A percentile compares a stretch with the other conserved stretches of the same genome.
Conservation (phyloP, 2,113 vertebrate genomes). For the Hassar affinis region DNA sequence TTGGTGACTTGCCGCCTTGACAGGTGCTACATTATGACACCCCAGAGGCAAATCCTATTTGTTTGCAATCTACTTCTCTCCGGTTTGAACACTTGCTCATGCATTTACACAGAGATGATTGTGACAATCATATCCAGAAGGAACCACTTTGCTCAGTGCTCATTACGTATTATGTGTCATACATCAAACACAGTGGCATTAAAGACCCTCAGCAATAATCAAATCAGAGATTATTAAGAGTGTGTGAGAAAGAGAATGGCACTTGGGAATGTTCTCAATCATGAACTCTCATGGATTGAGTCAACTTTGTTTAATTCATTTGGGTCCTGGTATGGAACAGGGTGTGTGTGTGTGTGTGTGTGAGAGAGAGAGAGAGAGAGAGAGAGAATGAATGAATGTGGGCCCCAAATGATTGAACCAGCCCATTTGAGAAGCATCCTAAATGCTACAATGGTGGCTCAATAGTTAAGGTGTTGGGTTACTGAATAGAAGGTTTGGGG, state of each 20-base stretch:
- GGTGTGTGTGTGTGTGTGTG: no score
- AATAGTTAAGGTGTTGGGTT: no score
- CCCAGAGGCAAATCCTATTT: not conserved
- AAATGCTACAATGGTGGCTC: not conserved
- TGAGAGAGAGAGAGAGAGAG: not conserved
- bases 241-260: not conserved
- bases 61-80: slow-evolving; percentile 3
- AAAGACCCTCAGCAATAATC: not conserved
- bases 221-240: slow-evolving; percentile 11
- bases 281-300: not conserved
- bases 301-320: not conserved
- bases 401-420: no score
- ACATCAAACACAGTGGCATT: not conserved
- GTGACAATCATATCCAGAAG: not conserved
- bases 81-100: not conserved
- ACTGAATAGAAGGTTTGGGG: no score
- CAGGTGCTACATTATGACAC: not conserved
- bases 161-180: not conserved
- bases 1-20: not conserved
- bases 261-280: not conserved
- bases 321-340: not conserved
- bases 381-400: not conserved
- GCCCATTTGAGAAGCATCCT: no score
- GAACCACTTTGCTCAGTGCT: not conserved
- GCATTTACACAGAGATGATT: not conserved